phyloP scores from a whole-genome alignment of 2,113 vertebrate genomes.

The Pogona vitticeps region DNA sequence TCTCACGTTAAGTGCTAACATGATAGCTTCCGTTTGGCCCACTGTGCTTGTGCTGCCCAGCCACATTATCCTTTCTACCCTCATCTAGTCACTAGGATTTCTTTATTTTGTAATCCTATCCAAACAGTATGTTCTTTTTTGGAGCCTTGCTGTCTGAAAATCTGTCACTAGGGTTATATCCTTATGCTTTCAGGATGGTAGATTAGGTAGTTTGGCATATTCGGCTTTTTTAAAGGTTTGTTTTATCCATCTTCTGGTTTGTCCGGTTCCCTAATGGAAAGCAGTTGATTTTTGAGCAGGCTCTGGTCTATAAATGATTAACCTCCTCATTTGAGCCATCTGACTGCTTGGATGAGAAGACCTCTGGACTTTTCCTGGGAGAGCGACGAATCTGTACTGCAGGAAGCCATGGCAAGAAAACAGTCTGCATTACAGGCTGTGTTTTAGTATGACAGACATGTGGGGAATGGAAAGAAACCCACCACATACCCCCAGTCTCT shows the following conservation, averaged over 20 bases:
- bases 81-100: neutral
- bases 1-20: too few relatives aligned
- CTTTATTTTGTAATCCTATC: neutral
- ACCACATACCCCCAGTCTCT: neutral
- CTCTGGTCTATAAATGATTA: constrained; percentile 64
- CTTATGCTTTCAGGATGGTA: neutral
- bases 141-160: neutral
- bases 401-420: constrained; percentile 12
- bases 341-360: constrained; percentile 49
- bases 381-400: neutral
- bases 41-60: neutral
- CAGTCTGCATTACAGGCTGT: neutral
- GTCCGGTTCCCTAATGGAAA: neutral
- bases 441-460: neutral
- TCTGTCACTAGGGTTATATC: neutral
- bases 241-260: neutral
- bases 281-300: constrained; percentile 22
- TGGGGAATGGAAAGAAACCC: neutral
- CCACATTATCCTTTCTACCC: neutral
- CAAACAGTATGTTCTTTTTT: neutral
- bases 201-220: neutral
- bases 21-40: too few relatives aligned
- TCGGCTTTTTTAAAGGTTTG: neutral
- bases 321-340: constrained; percentile 33
- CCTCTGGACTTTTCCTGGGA: constrained; percentile 59